These are phyloP conservation scores for Leptodactylus fuscus DNA, from an alignment of 2,113 vertebrate genomes.

Conservation along the genomic window DNA sequence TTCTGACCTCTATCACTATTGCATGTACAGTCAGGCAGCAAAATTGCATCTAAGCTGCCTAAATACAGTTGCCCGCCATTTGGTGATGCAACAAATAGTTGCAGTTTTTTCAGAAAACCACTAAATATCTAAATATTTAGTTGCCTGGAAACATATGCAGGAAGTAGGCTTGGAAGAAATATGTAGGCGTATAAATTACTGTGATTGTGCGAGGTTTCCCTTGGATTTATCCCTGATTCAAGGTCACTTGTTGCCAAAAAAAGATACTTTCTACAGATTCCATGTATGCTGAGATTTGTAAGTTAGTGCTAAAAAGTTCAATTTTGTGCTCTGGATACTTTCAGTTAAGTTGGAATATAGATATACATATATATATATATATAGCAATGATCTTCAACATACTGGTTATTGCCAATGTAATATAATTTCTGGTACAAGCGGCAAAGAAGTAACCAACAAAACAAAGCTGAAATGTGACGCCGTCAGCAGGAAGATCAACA, in stretches of 20 bases:
- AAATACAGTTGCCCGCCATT: background rate
- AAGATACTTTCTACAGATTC: background rate
- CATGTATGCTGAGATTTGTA: background rate
- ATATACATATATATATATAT: too few species aligned
- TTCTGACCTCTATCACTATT: background rate
- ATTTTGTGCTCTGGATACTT: background rate
- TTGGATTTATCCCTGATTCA: conserved; percentile 14
- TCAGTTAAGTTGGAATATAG: background rate
- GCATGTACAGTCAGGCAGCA: background rate
- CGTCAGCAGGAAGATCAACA: too few species aligned
- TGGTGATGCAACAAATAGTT: conserved; percentile 39
- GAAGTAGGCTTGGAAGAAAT: conserved; percentile 36
- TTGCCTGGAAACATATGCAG: conserved; percentile 27
- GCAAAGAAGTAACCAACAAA: too few species aligned
- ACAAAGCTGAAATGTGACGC: too few species aligned
- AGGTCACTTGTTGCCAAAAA: background rate
- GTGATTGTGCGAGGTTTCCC: conserved; percentile 26
- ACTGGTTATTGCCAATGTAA: too few species aligned
- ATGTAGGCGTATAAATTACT: conserved; percentile 30
- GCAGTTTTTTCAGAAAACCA: conserved; percentile 33
- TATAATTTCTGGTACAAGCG: too few species aligned
- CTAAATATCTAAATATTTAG: conserved; percentile 38
- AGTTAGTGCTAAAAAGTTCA: background rate
- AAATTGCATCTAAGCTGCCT: conserved; percentile 6
- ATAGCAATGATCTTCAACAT: too few species aligned